phyloP scores from a whole-genome alignment of 1,140 invertebrate species.

The Scylla paramamosain region DNA sequence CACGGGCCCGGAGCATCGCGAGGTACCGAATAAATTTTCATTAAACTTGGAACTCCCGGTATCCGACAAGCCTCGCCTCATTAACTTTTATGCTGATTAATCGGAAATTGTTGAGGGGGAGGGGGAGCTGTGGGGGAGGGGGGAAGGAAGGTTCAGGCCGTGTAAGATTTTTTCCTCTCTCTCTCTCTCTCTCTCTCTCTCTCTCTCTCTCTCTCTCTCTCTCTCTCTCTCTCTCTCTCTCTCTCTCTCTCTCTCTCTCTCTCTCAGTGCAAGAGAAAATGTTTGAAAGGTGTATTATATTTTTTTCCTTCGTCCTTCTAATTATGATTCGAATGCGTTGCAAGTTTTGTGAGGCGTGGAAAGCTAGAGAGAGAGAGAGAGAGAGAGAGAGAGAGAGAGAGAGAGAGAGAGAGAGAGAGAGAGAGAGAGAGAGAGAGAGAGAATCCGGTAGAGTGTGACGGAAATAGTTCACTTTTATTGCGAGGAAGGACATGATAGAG shows the following conservation, averaged over 20 bases:
- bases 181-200: neutral
- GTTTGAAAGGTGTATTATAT: no score
- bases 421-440: neutral
- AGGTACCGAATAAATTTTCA: no score
- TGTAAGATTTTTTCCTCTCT: constrained; percentile 18
- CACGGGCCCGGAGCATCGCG: neutral
- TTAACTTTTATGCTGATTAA: constrained; percentile 25
- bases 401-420: neutral
- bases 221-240: neutral
- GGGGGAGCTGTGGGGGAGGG: neutral
- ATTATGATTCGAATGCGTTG: no score
- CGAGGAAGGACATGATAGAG: neutral
- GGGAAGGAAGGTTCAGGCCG: neutral
- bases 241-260: neutral
- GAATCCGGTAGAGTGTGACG: neutral
- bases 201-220: neutral
- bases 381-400: neutral
- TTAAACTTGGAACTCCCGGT: no score
- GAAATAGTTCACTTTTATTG: neutral
- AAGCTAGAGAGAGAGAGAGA: neutral
- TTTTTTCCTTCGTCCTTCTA: no score
- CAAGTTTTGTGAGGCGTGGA: neutral
- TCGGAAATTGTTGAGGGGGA: neutral
- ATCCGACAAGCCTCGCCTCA: neutral
- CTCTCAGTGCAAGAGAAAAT: neutral